Conservation (phyloP, 2,888 invertebrate species). For the Catocala fraxini region DNA sequence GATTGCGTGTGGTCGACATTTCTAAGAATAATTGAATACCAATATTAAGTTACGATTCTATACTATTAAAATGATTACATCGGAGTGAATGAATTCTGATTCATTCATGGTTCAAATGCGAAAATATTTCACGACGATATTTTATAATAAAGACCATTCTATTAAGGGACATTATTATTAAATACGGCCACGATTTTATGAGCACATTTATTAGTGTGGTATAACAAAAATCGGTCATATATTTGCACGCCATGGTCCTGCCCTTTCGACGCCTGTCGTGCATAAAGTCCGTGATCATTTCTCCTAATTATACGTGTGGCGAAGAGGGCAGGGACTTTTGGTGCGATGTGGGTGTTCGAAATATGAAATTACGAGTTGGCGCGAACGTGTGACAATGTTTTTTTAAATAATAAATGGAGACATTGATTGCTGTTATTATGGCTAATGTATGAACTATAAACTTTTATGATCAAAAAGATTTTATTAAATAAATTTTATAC, state of each 20-base stretch:
- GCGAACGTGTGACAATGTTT: constrained; percentile 80
- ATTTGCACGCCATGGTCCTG: constrained; percentile 75
- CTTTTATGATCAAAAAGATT: constrained; percentile 41
- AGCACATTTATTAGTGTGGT: constrained; percentile 76
- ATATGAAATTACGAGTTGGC: constrained; percentile 82
- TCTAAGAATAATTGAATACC: constrained; percentile 85
- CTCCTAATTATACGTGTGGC: constrained; percentile 83
- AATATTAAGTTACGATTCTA: constrained; percentile 77
- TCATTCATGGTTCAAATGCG: constrained; percentile 69
- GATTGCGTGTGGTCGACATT: constrained; percentile 85
- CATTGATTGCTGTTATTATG: constrained; percentile 68
- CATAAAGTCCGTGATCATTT: constrained; percentile 81
- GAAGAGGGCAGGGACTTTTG: constrained; percentile 72
- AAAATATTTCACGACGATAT: constrained; percentile 72
- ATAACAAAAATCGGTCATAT: constrained; percentile 80
- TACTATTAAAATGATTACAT: constrained; percentile 79
- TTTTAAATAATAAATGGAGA: constrained; percentile 67
- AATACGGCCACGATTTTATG: constrained; percentile 75
- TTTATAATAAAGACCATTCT: constrained; percentile 77
- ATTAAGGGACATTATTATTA: constrained; percentile 67
- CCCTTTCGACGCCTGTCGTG: constrained; percentile 86
- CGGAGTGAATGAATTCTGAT: constrained; percentile 70
- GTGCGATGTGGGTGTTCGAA: constrained; percentile 85
- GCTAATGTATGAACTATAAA: constrained; percentile 59
- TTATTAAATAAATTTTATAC: constrained; percentile 48